These are phyloP conservation scores for Daubentonia madagascariensis DNA, from an alignment of 2,113 vertebrate genomes.

Conservation along the genomic window DNA sequence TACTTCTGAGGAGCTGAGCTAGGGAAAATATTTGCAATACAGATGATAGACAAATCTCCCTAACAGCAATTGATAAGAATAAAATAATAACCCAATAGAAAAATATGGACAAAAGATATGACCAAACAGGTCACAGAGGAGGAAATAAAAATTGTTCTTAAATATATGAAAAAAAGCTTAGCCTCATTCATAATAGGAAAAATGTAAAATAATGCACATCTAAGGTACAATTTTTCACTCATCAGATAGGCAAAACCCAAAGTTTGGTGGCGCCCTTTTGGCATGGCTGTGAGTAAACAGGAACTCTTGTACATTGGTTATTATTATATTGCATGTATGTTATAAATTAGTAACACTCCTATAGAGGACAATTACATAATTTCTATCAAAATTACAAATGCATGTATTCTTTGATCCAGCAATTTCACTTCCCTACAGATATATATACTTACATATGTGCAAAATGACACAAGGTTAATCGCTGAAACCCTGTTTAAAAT, in stretches of 20 bases:
- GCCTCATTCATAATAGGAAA: conserved; percentile 10
- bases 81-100: neutral
- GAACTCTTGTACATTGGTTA: neutral
- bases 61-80: neutral
- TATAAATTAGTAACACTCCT: neutral
- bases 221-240: neutral
- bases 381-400: neutral
- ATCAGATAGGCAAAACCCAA: neutral
- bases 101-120: neutral
- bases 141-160: neutral
- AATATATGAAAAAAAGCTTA: neutral
- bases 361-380: neutral
- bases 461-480: neutral
- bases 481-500: neutral
- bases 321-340: neutral
- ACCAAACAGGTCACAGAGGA: neutral
- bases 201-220: neutral
- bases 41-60: neutral
- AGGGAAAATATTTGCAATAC: neutral
- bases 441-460: neutral
- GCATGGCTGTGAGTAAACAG: neutral
- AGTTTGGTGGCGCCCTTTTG: neutral
- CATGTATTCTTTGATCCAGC: neutral
- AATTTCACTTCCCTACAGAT: neutral
- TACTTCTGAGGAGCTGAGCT: neutral